phyloP scores from a whole-genome alignment of 2,113 vertebrate genomes.

The Cavia aperea region DNA sequence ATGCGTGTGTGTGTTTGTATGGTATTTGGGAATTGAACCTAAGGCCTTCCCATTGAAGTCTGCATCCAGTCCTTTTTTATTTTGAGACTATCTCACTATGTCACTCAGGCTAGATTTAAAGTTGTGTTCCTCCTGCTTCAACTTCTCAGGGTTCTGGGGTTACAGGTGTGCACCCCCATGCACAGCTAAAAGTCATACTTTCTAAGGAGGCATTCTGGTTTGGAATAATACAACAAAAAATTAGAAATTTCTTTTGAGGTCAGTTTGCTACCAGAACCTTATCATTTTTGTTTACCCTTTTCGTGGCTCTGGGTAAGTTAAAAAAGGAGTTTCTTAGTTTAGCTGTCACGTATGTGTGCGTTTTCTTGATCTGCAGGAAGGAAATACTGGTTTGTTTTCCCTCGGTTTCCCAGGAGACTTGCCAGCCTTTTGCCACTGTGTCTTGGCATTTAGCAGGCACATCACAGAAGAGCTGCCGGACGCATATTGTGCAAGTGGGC shows the following conservation, averaged over 20 bases:
- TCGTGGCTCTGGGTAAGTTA: not conserved
- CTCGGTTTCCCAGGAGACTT: not conserved
- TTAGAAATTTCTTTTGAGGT: not conserved
- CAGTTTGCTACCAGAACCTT: constrained; percentile 9
- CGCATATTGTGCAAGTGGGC: constrained; percentile 57
- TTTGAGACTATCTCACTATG: not conserved
- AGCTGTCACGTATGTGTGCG: not conserved
- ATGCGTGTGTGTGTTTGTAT: not conserved
- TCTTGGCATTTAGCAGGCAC: not conserved
- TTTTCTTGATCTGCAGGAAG: not conserved
- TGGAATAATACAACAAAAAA: not conserved
- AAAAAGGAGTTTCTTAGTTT: not conserved
- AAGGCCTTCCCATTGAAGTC: not conserved
- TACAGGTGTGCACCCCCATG: not conserved
- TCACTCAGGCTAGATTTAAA: not conserved
- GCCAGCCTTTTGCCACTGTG: constrained; percentile 30
- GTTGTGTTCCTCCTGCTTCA: not conserved
- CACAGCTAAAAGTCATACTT: not conserved
- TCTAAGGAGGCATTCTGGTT: not conserved
- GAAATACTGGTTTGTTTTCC: not conserved
- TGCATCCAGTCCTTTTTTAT: not conserved
- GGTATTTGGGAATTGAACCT: not conserved
- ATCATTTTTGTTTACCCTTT: not conserved
- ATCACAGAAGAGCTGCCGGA: constrained; percentile 44
- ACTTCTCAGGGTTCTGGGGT: not conserved